Percentiles rank a stretch among this genome's conserved stretches.
Evolutionary conservation across 1,140 invertebrate genomes (phyloP).

Genomic region (Papilio polytes): DNA sequence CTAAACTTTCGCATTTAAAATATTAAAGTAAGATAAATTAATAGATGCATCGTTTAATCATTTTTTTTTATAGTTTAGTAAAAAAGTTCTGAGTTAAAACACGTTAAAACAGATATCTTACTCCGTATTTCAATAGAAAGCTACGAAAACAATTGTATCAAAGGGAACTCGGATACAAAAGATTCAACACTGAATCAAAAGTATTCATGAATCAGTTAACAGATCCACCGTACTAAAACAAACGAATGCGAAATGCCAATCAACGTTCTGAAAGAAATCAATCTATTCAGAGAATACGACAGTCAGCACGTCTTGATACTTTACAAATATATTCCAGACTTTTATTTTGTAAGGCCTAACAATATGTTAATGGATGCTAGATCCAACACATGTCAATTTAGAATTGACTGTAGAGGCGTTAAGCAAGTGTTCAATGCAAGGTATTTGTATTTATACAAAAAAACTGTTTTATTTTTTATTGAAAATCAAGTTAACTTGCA

Average conservation of each 20-base stretch:
- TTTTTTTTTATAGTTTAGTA: too few relatives aligned
- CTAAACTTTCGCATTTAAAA: too few relatives aligned
- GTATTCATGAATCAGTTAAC: neutral
- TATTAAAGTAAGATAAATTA: too few relatives aligned
- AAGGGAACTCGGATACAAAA: neutral
- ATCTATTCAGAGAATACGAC: neutral
- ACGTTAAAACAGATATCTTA: too few relatives aligned
- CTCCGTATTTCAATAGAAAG: too few relatives aligned
- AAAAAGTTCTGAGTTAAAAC: too few relatives aligned
- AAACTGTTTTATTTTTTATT: neutral
- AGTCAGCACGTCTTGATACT: neutral
- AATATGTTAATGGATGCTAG: conserved; percentile 1
- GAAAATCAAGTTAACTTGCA: too few relatives aligned
- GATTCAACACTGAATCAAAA: neutral
- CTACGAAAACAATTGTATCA: neutral
- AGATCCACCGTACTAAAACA: neutral
- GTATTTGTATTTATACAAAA: neutral
- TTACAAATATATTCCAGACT: conserved; percentile 20
- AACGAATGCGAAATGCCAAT: conserved; percentile 24
- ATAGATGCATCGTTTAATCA: too few relatives aligned
- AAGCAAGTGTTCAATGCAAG: neutral
- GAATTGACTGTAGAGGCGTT: conserved; percentile 6
- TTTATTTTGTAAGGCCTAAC: conserved; percentile 11
- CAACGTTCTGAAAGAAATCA: conserved; percentile 5
- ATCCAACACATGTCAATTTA: conserved; percentile 9